Evolutionary conservation across 1,140 invertebrate genomes (phyloP).

Genomic region (Eriocheir sinensis): DNA sequence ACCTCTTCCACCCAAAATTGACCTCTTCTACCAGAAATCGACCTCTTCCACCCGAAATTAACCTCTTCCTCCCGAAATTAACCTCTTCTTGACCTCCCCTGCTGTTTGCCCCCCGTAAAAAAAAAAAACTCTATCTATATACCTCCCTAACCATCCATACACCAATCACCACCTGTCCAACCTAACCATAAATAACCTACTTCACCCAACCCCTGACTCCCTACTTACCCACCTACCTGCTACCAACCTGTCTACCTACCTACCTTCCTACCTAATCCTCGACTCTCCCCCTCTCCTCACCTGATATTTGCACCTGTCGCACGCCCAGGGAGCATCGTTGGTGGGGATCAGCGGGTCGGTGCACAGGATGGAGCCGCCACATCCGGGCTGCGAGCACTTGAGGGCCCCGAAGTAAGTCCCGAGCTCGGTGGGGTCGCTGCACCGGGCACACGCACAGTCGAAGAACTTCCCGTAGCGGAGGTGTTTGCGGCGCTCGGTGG

Average conservation of each 20-base stretch:
- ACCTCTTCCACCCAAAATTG: no score
- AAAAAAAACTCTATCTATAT: no score
- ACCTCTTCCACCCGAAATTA: no score
- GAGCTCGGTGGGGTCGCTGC: constrained; percentile 86
- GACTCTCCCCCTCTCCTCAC: constrained; percentile 46
- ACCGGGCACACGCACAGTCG: constrained; percentile 87
- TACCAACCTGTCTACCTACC: no score
- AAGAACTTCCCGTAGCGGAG: constrained; percentile 89
- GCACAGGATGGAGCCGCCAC: constrained; percentile 74
- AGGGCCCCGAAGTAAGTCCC: constrained; percentile 79
- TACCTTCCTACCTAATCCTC: neutral
- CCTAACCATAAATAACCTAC: no score
- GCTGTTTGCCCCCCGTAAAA: no score
- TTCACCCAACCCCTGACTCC: no score
- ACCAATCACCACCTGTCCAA: no score
- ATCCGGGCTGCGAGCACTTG: constrained; percentile 72
- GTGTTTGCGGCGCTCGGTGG: constrained; percentile 85
- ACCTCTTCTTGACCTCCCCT: no score
- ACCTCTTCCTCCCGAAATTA: no score
- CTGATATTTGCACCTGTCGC: constrained; percentile 74
- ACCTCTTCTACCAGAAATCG: no score
- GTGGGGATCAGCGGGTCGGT: constrained; percentile 64
- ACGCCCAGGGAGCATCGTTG: constrained; percentile 73
- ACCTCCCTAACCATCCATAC: no score
- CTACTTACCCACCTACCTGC: neutral